These are phyloP conservation scores for Teinopalpus imperialis DNA, from an alignment of 2,888 invertebrate species.

Conservation along the genomic window DNA sequence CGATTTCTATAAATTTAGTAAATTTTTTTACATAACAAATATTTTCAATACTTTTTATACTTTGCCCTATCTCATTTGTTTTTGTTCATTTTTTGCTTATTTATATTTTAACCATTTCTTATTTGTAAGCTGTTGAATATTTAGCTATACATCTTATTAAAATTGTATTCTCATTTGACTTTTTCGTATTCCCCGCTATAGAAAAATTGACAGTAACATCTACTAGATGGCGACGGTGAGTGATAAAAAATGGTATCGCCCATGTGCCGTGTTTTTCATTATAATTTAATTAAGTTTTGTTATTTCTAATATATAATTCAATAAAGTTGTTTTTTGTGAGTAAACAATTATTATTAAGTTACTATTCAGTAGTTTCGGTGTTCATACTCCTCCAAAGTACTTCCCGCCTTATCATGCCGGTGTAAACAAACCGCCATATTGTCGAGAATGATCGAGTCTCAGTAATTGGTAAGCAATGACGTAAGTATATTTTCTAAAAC, in stretches of 20 bases:
- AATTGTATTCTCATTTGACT: too few species aligned
- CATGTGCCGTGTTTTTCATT: slow-evolving; percentile 54
- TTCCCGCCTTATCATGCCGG: slow-evolving; percentile 81
- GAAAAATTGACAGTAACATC: slow-evolving; percentile 27
- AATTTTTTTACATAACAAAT: too few species aligned
- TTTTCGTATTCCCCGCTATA: slow-evolving; percentile 42
- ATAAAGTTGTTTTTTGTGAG: slow-evolving; percentile 53
- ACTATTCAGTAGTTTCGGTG: slow-evolving; percentile 16
- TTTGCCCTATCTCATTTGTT: too few species aligned
- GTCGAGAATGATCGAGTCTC: slow-evolving; percentile 57
- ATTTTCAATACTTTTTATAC: too few species aligned
- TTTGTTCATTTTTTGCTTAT: slow-evolving; percentile 25
- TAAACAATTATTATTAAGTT: slow-evolving; percentile 43
- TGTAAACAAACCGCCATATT: slow-evolving; percentile 83
- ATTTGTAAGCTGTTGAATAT: slow-evolving; percentile 16
- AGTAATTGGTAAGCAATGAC: slow-evolving; percentile 46
- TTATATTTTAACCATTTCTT: slow-evolving; percentile 2
- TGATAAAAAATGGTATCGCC: slow-evolving; percentile 59
- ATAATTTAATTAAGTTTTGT: slow-evolving; percentile 37
- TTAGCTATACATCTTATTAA: slow-evolving; percentile 3
- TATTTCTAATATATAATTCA: slow-evolving; percentile 46
- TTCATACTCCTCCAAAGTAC: slow-evolving; percentile 41
- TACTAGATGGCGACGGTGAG: slow-evolving; percentile 55
- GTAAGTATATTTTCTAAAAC: slow-evolving; percentile 38
- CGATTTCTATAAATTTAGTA: too few species aligned